These are phyloP conservation scores for Syngnathus typhle DNA, from an alignment of 2,113 vertebrate species.

Conservation along the genomic window DNA sequence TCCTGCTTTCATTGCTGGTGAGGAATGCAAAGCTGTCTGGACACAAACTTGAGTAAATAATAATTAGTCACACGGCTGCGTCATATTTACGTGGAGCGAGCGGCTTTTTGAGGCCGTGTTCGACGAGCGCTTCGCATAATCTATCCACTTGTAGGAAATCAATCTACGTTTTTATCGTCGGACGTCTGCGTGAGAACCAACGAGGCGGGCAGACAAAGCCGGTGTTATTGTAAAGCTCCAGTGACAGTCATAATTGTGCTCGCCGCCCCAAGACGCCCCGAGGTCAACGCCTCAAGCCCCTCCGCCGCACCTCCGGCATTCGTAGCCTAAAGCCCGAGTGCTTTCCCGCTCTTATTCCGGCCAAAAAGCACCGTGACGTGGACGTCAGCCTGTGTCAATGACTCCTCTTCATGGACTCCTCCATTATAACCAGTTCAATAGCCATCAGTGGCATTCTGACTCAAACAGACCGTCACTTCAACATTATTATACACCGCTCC, in stretches of 20 bases:
- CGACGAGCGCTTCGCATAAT: neutral
- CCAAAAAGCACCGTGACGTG: conserved; percentile 60
- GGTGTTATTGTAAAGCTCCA: conserved; percentile 38
- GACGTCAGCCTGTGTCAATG: conserved; percentile 65
- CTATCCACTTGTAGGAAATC: neutral
- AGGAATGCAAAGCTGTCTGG: conserved; percentile 46
- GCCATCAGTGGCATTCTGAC: conserved; percentile 36
- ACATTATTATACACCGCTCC: conserved; percentile 55
- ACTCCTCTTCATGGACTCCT: conserved; percentile 62
- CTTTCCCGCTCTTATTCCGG: conserved; percentile 26
- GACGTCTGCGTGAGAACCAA: neutral
- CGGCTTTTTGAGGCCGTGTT: conserved; percentile 17
- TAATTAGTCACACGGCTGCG: conserved; percentile 44
- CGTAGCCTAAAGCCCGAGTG: conserved; percentile 57
- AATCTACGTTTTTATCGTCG: neutral
- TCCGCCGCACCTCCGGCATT: conserved; percentile 43
- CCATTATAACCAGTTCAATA: conserved; percentile 48
- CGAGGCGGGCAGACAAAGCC: conserved; percentile 17
- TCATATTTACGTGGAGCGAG: conserved; percentile 5
- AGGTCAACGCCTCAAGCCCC: conserved; percentile 41
- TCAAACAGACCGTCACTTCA: conserved; percentile 61
- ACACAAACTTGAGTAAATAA: conserved; percentile 51
- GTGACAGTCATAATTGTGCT: conserved; percentile 55
- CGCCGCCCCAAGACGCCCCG: conserved; percentile 29
- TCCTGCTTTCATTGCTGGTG: conserved; percentile 57